These are phyloP conservation scores for Craniophora ligustri DNA, from an alignment of 2,888 invertebrate species.

Conservation along the genomic window DNA sequence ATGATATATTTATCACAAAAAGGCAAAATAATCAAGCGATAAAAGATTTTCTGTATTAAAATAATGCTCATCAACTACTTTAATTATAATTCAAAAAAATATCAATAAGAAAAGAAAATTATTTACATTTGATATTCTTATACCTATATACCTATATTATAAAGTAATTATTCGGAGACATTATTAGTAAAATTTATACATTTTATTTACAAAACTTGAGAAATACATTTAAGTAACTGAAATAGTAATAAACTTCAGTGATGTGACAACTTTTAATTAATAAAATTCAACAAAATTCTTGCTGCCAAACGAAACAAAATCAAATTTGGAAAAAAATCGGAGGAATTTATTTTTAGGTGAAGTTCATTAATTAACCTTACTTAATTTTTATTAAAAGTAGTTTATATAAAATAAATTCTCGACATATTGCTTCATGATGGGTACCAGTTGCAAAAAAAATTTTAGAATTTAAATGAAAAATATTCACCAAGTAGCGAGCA, in stretches of 20 bases:
- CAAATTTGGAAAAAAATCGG: too few species aligned
- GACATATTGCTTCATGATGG: too few species aligned
- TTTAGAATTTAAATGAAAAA: conserved; percentile 1
- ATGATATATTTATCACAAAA: too few species aligned
- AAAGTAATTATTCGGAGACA: conserved; percentile 11
- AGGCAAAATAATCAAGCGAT: too few species aligned
- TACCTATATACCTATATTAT: too few species aligned
- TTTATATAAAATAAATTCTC: background rate
- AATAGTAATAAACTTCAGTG: conserved; percentile 24
- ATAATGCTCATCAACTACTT: too few species aligned
- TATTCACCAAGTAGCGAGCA: background rate
- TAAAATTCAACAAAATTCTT: too few species aligned
- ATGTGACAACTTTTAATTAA: too few species aligned
- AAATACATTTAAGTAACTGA: conserved; percentile 22
- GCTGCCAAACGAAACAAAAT: too few species aligned
- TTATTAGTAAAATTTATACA: conserved; percentile 19
- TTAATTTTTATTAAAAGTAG: background rate
- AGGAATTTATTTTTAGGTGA: background rate
- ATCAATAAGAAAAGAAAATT: too few species aligned
- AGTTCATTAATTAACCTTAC: background rate
- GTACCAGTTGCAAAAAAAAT: background rate
- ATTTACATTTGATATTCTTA: conserved; percentile 40
- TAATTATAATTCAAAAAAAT: background rate
- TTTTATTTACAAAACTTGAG: conserved; percentile 58
- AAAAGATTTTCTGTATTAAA: too few species aligned